Percentiles rank a stretch among this genome's conserved stretches.
These are phyloP conservation scores for Cepaea hortensis DNA, from an alignment of 2,888 invertebrate genomes.

Conservation along the genomic window DNA sequence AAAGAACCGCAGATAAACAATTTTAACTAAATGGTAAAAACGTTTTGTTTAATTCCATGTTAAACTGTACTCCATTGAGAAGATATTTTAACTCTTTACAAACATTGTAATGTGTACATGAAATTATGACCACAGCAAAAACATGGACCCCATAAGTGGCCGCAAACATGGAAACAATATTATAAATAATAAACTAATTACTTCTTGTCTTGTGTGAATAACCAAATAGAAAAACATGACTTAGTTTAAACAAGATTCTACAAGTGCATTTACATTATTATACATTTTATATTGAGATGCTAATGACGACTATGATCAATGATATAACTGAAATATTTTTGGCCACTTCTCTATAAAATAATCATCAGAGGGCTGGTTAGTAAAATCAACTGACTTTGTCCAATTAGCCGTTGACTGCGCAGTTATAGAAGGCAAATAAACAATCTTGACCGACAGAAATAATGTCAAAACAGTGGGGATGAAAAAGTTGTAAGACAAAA, in stretches of 20 bases:
- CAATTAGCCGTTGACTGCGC: no score
- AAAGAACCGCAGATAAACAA: no score
- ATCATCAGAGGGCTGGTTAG: no score
- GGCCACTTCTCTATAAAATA: no score
- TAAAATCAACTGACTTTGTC: no score
- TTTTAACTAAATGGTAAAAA: no score
- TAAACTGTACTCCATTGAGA: constrained; percentile 1
- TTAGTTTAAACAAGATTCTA: constrained; percentile 6
- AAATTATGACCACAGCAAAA: neutral
- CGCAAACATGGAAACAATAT: neutral
- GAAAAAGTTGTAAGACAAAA: no score
- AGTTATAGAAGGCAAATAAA: no score
- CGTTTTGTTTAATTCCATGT: no score
- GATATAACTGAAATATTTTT: no score
- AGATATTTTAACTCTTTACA: constrained; percentile 25
- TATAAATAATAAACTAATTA: constrained; percentile 1
- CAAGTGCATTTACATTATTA: constrained; percentile 18
- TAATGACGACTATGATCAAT: neutral
- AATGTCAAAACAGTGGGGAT: no score
- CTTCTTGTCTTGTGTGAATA: neutral
- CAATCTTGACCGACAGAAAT: no score
- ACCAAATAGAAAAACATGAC: neutral
- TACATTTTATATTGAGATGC: constrained; percentile 10
- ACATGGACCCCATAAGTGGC: neutral
- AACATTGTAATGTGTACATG: constrained; percentile 27